Evolutionary conservation across 2,113 vertebrate genomes (phyloP).

Genomic region (Lophius piscatorius): DNA sequence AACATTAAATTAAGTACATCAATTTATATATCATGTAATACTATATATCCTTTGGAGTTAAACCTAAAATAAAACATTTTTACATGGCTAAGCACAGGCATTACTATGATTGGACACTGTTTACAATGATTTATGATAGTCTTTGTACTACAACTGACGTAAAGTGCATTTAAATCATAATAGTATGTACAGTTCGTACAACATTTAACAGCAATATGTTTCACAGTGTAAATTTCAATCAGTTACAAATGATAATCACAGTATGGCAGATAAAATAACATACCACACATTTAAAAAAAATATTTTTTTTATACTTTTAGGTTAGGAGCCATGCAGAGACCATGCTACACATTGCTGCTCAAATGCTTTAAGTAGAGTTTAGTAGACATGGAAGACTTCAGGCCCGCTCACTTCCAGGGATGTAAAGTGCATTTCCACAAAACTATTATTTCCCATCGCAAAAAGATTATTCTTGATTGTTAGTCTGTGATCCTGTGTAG

Average conservation of each 20-base stretch:
- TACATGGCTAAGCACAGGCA: constrained; percentile 25
- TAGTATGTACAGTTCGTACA: constrained; percentile 25
- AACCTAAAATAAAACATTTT: too few relatives aligned
- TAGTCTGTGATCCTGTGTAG: constrained; percentile 67
- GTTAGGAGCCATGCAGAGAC: constrained; percentile 66
- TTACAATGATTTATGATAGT: constrained; percentile 27
- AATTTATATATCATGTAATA: too few relatives aligned
- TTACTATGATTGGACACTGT: constrained; percentile 18
- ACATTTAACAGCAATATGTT: constrained; percentile 40
- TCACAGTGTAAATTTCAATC: constrained; percentile 70
- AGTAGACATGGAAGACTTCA: constrained; percentile 56
- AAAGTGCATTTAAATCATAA: constrained; percentile 67
- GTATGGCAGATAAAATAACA: constrained; percentile 34
- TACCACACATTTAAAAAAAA: constrained; percentile 39
- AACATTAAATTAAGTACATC: constrained; percentile 39
- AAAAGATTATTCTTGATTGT: constrained; percentile 63
- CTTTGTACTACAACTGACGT: constrained; percentile 42
- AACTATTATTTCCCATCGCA: constrained; percentile 55
- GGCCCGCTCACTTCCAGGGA: constrained; percentile 23
- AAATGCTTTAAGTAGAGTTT: constrained; percentile 35
- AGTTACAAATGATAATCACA: constrained; percentile 54
- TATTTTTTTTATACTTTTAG: neutral
- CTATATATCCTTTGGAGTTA: too few relatives aligned
- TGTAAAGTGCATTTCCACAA: constrained; percentile 45
- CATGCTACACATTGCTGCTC: constrained; percentile 58